Evolutionary conservation across 2,888 invertebrate genomes (phyloP), one percentile per base, ranked within the genome.

Genomic region (Campoplex capitator): DNA sequence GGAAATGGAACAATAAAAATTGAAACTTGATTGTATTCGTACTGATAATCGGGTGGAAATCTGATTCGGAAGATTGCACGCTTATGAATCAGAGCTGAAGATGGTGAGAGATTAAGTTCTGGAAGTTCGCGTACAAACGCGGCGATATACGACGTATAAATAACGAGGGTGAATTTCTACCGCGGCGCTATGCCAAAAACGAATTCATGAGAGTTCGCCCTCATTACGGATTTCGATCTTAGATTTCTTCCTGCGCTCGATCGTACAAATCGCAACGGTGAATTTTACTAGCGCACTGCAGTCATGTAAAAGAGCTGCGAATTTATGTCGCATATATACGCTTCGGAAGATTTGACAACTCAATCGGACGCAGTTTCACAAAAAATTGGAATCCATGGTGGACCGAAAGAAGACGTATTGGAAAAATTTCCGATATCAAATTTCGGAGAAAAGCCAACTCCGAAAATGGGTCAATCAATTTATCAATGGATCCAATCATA

Each of bases 131-230:
- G 23, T 23, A 84, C 35, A 80, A 86, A 81, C 83, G 38, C 38
- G 23, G 38, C 38, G 65, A 56, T 48, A 56, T 48, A 65, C 28
- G 79, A 35, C 77, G 54, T 73, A 73, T 70, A 73, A 86, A 86
- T 86, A 88, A 88, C 76, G 76, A 75, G 83, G 76, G 65, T 48
- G 79, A 75, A 75, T 84, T 68, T 77, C 67, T 73, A 38, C 74
- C 56, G 86, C 56, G 86, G 86, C 84, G 16, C 8, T 23, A 32
- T 71, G 78, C 84, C 86, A 86, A 81, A 38, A 84, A 56, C 78
- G 51, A 81, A 78, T 79, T 78, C 74, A 83, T 32, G 73, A 78
- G 67, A 81, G 65, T 78, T 51, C 35, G 56, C 81, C 67, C 78
- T 85, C 56, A 56, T 23, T 73, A 70, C 28, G 28, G 48, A 38